phyloP scores from a whole-genome alignment of 23 tunicate genomes.

The Styela plicata region DNA sequence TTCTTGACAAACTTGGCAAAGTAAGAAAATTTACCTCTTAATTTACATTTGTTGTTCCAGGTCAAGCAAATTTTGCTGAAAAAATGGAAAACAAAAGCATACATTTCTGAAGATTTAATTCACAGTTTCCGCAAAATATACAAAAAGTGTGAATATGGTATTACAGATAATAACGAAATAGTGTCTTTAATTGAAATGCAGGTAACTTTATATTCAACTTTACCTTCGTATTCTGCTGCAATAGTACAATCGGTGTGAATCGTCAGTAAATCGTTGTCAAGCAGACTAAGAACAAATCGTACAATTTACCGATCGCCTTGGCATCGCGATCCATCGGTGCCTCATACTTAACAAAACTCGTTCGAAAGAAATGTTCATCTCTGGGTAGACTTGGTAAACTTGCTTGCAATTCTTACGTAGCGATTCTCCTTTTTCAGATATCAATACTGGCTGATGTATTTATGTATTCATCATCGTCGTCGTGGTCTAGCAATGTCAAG shows the following conservation, averaged over 20 bases:
- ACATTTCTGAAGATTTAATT: background rate
- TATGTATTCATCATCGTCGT: conserved; percentile 38
- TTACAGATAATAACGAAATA: background rate
- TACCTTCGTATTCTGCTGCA: no score
- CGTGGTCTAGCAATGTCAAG: conserved; percentile 47
- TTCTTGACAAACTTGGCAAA: no score
- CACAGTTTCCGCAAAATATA: background rate
- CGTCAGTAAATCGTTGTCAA: no score
- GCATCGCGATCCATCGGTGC: no score
- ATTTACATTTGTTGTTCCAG: background rate
- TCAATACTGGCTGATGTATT: background rate
- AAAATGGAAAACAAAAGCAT: background rate
- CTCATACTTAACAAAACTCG: no score
- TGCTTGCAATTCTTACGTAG: conserved; percentile 26
- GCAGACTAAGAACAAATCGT: no score
- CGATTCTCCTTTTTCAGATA: background rate
- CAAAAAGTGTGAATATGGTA: background rate
- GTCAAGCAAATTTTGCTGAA: background rate
- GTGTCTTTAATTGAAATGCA: conserved; percentile 12
- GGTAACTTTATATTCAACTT: no score
- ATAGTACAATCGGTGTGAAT: no score
- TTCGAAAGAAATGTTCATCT: background rate
- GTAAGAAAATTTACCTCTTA: no score
- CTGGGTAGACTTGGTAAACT: background rate
- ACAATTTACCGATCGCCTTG: no score